Conservation (phyloP, 2,888 invertebrate genomes). For the Cheilosia pagana region DNA sequence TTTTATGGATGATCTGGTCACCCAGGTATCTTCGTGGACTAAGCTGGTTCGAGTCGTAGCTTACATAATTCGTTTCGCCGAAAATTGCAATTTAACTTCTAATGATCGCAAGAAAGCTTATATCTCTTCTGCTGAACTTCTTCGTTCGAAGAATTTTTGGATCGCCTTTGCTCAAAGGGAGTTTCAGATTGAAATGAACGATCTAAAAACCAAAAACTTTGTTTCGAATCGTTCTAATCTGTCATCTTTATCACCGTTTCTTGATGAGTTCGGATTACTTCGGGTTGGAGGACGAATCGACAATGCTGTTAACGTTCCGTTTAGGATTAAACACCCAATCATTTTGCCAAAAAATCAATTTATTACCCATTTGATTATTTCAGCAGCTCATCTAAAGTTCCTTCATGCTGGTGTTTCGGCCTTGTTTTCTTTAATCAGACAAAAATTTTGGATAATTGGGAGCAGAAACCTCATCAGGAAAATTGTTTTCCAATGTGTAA, state of each 20-base stretch:
- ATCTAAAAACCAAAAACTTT: neutral
- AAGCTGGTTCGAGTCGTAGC: slow-evolving; percentile 3
- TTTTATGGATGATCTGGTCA: no score
- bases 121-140: neutral
- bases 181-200: neutral
- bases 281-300: neutral
- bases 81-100: neutral
- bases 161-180: neutral
- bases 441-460: no score
- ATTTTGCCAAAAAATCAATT: neutral
- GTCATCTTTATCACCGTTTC: neutral
- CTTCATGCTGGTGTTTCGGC: no score
- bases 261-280: neutral
- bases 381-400: no score
- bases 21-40: no score
- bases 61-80: neutral
- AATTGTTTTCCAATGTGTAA: no score
- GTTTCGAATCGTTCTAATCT: neutral
- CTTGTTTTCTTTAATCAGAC: no score
- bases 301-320: neutral
- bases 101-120: neutral
- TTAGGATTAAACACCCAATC: neutral
- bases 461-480: no score
- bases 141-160: no score
- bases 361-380: no score